Base-by-base conservation (phyloP, 92 coral and sea anemone species). In the Phenganax marumi region DNA sequence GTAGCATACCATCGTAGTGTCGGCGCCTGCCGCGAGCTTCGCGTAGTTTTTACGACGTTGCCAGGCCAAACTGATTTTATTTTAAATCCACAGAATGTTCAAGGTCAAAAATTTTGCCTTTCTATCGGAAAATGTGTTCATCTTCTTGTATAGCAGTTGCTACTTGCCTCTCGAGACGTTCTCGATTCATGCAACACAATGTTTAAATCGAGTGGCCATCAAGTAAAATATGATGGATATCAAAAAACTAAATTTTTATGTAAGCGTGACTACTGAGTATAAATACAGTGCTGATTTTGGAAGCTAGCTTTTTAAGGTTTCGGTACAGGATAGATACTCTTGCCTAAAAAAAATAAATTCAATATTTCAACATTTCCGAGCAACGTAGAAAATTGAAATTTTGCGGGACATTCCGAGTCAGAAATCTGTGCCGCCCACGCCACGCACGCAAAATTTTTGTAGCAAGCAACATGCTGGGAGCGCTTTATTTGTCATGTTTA, bases 11-110 rank as follows among this genome's bases (percentile, higher is more conserved):
- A 10, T 70, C 61, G 62, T 74, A 63, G 53, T 63, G 61, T 78
- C 71, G 60, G 83, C 83, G 83, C 83, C 83, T 78, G 83, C 43
- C 43, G 43, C 83, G 83, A 78, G 83, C 83, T 72, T 60, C 83
- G 83, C 63, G 83, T 78, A 60, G 55, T 78, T 62, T 60, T 60
- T 47, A 57, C 58, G 72, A 46, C 50, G 73, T 78, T 78, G 83
- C 83, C 8, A 61, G 68, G 26, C 43, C 33, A 50, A 49, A 72
- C 50, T 33, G 10, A 43, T n/a, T 5, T 12, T 6, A 49, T 24
- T 16, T 10, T 6, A 18, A 18, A 12, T n/a, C 0, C 24, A 62
- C 68, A 62, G 18, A 7, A 62, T 55, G 68, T 49, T 85, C 49
- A 0, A 14, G 24, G 48, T 52, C 50, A 4, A 0, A 9, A 16